Conservation (phyloP, 2,797 vertebrate species). For the Hydrocynus forskahlii region DNA sequence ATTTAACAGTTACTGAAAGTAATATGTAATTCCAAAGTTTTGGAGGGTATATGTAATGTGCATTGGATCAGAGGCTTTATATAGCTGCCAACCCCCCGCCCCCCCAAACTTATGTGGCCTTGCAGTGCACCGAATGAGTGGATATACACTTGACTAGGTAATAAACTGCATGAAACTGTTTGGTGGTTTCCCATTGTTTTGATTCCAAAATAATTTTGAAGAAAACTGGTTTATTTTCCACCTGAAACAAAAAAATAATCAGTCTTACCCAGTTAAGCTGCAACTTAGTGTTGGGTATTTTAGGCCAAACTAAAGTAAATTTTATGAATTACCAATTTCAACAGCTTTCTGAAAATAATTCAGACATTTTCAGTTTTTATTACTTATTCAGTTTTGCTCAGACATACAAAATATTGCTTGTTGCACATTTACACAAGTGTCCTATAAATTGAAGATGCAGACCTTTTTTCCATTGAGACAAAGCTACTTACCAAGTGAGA, state of each 20-base stretch:
- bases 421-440: conserved; percentile 11
- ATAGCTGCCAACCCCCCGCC: not conserved
- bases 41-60: not conserved
- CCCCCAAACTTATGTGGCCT: conserved; percentile 15
- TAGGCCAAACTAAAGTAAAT: not conserved
- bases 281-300: not conserved
- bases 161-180: conserved; percentile 55
- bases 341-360: too few relatives aligned
- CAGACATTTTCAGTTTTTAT: not conserved
- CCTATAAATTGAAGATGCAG: not conserved
- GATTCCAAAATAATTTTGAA: not conserved
- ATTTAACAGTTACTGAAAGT: not conserved
- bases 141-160: conserved; percentile 43
- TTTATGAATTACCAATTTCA: too few relatives aligned
- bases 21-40: not conserved
- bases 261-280: not conserved
- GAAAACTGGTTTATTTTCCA: not conserved
- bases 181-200: conserved; percentile 15
- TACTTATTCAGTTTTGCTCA: not conserved
- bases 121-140: conserved; percentile 38
- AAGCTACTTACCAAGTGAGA: conserved; percentile 4
- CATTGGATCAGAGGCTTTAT: conserved; percentile 1
- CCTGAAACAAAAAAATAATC: not conserved
- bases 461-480: not conserved
- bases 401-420: conserved; percentile 27